Evolutionary conservation across 2,113 vertebrate genomes (phyloP), one percentile per base, ranked within the genome.

Genomic region (Actenoides hombroni): DNA sequence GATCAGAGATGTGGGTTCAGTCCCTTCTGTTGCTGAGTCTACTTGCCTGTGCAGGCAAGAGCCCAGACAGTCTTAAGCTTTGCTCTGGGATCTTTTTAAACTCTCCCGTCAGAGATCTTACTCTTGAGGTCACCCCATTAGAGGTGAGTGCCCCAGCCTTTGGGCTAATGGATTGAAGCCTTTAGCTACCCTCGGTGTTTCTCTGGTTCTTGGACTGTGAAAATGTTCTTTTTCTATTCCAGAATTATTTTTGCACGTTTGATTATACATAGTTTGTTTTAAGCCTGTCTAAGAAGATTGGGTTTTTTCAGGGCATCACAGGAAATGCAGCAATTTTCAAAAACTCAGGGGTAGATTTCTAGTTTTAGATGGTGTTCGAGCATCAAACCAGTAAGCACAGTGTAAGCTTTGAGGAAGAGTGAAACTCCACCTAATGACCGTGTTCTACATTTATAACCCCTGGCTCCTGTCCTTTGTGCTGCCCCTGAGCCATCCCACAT

Each of bases 31-130:
- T 59, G 33, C 46, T 60, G 57, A 85, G 57, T 31, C 26, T 51
- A 1, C 33, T 73, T 82, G 12, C 48, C 18, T 0, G 0, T 33
- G 61, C 42, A 51, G 28, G 4, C 3, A 0, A 46, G 59, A 19
- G 25, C 80, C 68, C 23, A 35, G 15, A 12, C 0, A 1, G 31
- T 16, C 3, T 0, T n/a, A 25, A 31, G 10, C 19, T 76, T 49
- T 77, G 16, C 7, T 5, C 0, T 16, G 35, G 40, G 53, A 24
- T 78, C 59, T 18, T 57, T 65, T 82, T 17, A 16, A 3, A 1
- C 11, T 42, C 18, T 63, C 9, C 16, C 35, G 12, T n/a, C 61
- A 17, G 39, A 77, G 42, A 46, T 37, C 31, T 61, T 56, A 7
- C 1, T 2, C n/a, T 44, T 68, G 51, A 29, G 31, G 69, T 49